These are phyloP conservation scores for Raja brachyura DNA, from an alignment of 2,113 vertebrate genomes.

Conservation along the genomic window DNA sequence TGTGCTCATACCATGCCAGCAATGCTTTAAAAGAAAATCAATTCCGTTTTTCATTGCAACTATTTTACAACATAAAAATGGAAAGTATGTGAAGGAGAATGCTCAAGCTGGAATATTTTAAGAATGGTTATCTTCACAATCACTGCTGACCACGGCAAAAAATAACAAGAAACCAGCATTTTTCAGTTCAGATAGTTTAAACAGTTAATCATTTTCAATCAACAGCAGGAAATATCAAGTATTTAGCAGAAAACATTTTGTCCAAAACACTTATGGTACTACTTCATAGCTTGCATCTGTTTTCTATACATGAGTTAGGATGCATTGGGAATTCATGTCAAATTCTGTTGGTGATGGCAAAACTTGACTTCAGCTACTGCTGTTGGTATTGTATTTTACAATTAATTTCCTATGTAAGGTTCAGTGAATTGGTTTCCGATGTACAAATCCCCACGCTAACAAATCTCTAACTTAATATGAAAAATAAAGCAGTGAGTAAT, in stretches of 20 bases:
- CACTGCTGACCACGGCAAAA: background rate
- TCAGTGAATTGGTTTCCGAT: background rate
- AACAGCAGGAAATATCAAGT: conserved; percentile 5
- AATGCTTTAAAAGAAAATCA: background rate
- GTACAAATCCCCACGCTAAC: no score
- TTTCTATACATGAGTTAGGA: background rate
- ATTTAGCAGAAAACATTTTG: background rate
- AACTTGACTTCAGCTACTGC: background rate
- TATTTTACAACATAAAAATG: background rate
- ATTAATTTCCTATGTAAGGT: background rate
- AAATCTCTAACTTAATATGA: background rate
- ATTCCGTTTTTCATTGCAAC: background rate
- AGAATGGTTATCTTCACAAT: background rate
- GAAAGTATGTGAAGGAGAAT: background rate
- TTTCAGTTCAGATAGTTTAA: background rate
- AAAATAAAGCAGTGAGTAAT: background rate
- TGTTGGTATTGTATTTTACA: background rate
- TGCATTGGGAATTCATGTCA: background rate
- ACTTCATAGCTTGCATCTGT: conserved; percentile 9
- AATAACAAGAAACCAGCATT: background rate
- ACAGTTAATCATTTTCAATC: background rate
- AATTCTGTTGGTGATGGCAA: background rate
- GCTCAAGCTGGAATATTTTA: background rate
- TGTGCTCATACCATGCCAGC: background rate
- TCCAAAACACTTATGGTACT: background rate